Base-by-base conservation (phyloP, 2,113 vertebrate genomes). In the Mormoops blainvillei region DNA sequence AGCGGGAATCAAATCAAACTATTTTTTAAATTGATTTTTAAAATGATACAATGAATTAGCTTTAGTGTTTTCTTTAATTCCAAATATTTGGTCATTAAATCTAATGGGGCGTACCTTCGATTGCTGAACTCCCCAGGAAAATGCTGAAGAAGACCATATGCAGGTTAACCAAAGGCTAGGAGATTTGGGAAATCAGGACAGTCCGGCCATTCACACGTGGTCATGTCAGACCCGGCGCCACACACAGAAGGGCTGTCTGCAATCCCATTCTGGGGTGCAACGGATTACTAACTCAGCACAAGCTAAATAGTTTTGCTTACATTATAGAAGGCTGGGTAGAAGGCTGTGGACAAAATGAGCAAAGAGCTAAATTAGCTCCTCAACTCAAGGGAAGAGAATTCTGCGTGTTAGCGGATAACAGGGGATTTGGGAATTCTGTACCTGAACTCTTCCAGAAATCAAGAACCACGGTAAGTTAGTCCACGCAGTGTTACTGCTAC, bases 271-370 rank as follows among this genome's bases (percentile, higher is more conserved):
- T 95, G 61, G 22, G 63, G 87, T 71, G 19, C 52, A 28, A 43
- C 61, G 80, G 87, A 87, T 96, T 94, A 81, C 41, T 74, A 74
- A 71, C 26, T 36, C 61, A 93, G 19, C n/a, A 70, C 83, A 87
- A 70, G 93, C 48, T 83, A 95, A 96, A 94, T 50, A 95, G 28
- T 84, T 91, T 91, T 96, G 86, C 83, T 95, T 94, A 93, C 74
- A 80, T 71, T 83, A 45, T 11, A 26, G 41, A 84, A 91, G 65
- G 13, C 56, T 67, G 31, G 41, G 71, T 76, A 94, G 87, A 94
- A 86, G 45, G 12, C 78, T 80, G 26, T 31, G 28, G 58, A 58
- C 31, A 50, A 18, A 61, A 63, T 13, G 16, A 36, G 26, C 24
- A 67, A 77, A 84, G 52, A 87, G 26, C 90, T 52, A 45, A 84